Percentiles rank a stretch among this genome's conserved stretches.
These are phyloP conservation scores for Caprella mutica DNA, from an alignment of 2,888 invertebrate species.

Conservation along the genomic window DNA sequence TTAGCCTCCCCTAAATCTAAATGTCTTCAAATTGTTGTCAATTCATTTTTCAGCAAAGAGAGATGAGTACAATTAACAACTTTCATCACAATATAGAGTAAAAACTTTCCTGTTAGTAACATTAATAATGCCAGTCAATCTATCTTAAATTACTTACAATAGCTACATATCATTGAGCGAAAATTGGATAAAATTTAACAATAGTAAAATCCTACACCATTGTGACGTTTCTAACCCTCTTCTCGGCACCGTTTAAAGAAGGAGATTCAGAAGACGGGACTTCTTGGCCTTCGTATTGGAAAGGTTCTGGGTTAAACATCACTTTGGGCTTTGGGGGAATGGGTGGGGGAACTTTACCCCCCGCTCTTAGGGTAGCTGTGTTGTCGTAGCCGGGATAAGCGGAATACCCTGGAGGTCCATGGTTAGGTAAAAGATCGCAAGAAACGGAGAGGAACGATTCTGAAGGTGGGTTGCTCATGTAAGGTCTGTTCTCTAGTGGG, in stretches of 20 bases:
- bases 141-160: too few relatives aligned
- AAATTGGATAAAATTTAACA: too few relatives aligned
- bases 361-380: conserved; percentile 10
- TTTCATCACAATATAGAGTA: too few relatives aligned
- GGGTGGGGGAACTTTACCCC: conserved; percentile 29
- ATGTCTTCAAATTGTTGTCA: too few relatives aligned
- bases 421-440: conserved; percentile 26
- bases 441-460: conserved; percentile 34
- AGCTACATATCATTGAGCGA: too few relatives aligned
- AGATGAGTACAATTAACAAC: too few relatives aligned
- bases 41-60: too few relatives aligned
- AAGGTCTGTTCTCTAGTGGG: conserved; percentile 25
- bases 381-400: conserved; percentile 20
- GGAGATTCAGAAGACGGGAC: conserved; percentile 18
- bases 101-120: too few relatives aligned
- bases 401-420: conserved; percentile 30
- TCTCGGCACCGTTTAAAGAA: conserved; percentile 26
- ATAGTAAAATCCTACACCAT: conserved; percentile 29
- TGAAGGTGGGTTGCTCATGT: conserved; percentile 32
- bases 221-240: conserved; percentile 30
- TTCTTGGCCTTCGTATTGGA: conserved; percentile 17
- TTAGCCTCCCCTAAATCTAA: too few relatives aligned
- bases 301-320: conserved; percentile 28
- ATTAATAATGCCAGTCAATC: too few relatives aligned
- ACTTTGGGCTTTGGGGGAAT: conserved; percentile 33